A percentile compares a stretch with the other conserved stretches of the same genome.
Conservation (phyloP, 2,797 vertebrate genomes). For the Phylloscopus collybita region DNA sequence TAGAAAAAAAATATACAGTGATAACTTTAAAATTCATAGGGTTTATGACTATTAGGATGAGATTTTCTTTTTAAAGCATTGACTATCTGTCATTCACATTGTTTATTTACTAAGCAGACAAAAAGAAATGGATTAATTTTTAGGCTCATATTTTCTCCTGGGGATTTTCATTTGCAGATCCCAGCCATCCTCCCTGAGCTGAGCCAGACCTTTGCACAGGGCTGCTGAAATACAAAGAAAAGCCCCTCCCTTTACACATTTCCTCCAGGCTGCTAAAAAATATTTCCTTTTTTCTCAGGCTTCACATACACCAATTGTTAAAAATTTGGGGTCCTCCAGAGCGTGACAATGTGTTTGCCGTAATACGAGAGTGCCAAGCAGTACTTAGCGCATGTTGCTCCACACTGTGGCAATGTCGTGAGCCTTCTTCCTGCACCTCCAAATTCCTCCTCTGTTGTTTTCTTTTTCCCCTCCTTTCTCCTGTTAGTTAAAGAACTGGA, state of each 20-base stretch:
- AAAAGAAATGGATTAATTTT: not conserved
- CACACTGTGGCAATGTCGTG: rapidly evolving
- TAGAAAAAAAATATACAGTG: not conserved
- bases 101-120: not conserved
- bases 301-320: not conserved
- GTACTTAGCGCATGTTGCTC: not conserved
- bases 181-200: not conserved
- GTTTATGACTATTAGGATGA: not conserved
- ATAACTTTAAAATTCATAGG: not conserved
- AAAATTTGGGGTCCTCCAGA: not conserved
- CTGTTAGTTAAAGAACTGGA: not conserved
- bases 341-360: not conserved
- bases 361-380: not conserved
- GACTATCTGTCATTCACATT: not conserved
- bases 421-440: not conserved
- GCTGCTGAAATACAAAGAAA: not conserved
- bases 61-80: not conserved
- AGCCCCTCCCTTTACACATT: not conserved
- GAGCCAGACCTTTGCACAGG: not conserved
- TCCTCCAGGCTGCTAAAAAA: not conserved
- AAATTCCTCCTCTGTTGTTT: not conserved
- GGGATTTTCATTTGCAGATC: not conserved
- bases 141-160: not conserved
- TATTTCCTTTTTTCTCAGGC: not conserved
- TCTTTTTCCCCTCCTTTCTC: not conserved